Evolutionary conservation across 2,888 invertebrate genomes (phyloP).

Genomic region (Drosophila mercatorum): DNA sequence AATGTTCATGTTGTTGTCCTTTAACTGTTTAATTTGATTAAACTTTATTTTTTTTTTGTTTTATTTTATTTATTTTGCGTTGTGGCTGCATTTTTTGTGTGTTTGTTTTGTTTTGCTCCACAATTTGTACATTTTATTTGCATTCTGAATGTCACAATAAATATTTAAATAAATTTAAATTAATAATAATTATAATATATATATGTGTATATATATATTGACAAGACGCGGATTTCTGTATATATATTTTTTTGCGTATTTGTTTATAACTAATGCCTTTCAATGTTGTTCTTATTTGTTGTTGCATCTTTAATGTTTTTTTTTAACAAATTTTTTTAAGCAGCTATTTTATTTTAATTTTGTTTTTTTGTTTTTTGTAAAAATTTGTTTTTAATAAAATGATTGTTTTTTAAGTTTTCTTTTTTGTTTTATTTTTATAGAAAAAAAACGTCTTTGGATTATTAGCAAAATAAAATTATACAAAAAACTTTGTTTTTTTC

Average conservation of each 20-base stretch:
- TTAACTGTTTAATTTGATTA: constrained; percentile 76
- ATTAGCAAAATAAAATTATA: constrained; percentile 72
- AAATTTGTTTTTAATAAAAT: constrained; percentile 64
- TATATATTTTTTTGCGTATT: constrained; percentile 30
- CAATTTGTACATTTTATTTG: constrained; percentile 77
- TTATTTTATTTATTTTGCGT: constrained; percentile 26
- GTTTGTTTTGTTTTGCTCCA: constrained; percentile 54
- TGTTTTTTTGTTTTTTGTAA: constrained; percentile 54
- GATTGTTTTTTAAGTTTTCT: constrained; percentile 47
- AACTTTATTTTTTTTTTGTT: constrained; percentile 44
- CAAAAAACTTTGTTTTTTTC: constrained; percentile 41
- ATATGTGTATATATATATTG: constrained; percentile 39
- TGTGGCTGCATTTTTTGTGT: constrained; percentile 29
- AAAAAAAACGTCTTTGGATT: constrained; percentile 67
- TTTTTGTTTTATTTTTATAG: constrained; percentile 12
- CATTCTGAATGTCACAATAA: constrained; percentile 74
- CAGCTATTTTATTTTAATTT: constrained; percentile 32
- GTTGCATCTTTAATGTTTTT: constrained; percentile 49
- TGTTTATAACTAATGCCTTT: constrained; percentile 68
- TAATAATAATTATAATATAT: constrained; percentile 36
- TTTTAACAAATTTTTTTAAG: constrained; percentile 66
- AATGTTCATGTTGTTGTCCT: constrained; percentile 58
- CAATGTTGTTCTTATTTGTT: constrained; percentile 27
- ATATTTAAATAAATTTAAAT: constrained; percentile 43
- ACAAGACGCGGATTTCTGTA: constrained; percentile 76